phyloP scores from a whole-genome alignment of 1,140 invertebrate genomes.

The Andricus grossulariae region DNA sequence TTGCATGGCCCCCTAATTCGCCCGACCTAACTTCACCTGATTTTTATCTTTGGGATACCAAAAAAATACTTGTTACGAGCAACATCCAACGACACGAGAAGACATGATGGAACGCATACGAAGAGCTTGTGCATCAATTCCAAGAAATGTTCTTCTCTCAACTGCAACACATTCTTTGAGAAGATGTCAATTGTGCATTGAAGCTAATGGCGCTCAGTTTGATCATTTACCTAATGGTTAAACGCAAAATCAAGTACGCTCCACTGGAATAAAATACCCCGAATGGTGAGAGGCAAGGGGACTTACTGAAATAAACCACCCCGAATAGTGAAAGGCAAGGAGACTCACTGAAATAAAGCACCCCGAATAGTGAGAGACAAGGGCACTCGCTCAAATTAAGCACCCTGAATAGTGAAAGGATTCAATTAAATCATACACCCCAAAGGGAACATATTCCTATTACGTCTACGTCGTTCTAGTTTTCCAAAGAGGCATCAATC shows the following conservation, averaged over 20 bases:
- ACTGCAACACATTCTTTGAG: neutral
- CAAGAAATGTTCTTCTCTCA: neutral
- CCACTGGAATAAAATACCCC: no score
- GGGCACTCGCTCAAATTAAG: no score
- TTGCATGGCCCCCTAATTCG: conserved; percentile 58
- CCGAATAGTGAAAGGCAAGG: no score
- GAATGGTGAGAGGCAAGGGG: no score
- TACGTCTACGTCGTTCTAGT: no score
- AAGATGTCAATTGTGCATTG: neutral
- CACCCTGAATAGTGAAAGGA: no score
- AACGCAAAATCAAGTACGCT: neutral
- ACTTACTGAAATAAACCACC: no score
- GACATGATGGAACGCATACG: neutral
- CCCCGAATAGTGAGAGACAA: no score
- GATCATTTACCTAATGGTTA: neutral
- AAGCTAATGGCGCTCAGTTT: neutral
- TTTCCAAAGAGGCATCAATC: no score
- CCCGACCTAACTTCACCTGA: conserved; percentile 54
- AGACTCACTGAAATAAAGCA: no score
- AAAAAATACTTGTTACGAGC: conserved; percentile 41
- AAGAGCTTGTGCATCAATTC: neutral
- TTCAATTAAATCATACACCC: no score
- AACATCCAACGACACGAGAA: neutral
- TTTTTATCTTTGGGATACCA: conserved; percentile 40
- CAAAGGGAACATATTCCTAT: no score